Base-by-base conservation (phyloP, 1,140 invertebrate species). In the Amyelois transitella region DNA sequence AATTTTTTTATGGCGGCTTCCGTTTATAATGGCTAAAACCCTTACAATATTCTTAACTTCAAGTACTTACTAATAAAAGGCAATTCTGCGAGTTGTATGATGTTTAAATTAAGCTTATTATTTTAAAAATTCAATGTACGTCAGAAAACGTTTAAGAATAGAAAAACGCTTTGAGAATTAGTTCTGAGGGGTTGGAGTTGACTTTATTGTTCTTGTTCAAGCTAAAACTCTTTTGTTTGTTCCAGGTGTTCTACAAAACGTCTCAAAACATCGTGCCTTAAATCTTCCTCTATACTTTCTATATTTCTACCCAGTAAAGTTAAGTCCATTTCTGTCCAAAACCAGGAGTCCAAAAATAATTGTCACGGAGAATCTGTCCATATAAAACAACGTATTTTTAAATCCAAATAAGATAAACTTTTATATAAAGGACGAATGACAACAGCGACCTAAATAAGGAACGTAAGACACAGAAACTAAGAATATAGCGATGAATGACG, bases 261-360 rank as follows among this genome's bases (percentile, higher is more conserved):
- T 65, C 58, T 58, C 60, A 58, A 66, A 69, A 61, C 58, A 59
- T 63, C 69, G 82, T 86, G 82, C 82, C 82, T 86, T 86, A 84
- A 56, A 47, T 72, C 63, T 75, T 77, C 69, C 61, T 75, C 52
- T 61, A 61, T 51, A 38, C 25, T 32, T 53, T 43, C 14, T 49
- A 45, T 51, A 54, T 50, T 58, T 19, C n/a, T n/a, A n/a, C n/a
- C 51, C 55, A 57, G 14, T 55, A 18, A 48, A 28, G 24, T 49
- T 55, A 52, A 49, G 43, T 48, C 18, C 25, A 6, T 43, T 48
- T 60, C 51, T 32, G 60, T 67, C 61, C 55, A 57, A 38, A 44
- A 19, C 12, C 8, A 22, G 17, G 58, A 58, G 52, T 69, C 60
- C 56, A 65, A 18, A 66, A 62, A 51, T 1, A 53, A 55, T 58